Conservation (phyloP, 2,888 invertebrate genomes). For the Aromia moschata region DNA sequence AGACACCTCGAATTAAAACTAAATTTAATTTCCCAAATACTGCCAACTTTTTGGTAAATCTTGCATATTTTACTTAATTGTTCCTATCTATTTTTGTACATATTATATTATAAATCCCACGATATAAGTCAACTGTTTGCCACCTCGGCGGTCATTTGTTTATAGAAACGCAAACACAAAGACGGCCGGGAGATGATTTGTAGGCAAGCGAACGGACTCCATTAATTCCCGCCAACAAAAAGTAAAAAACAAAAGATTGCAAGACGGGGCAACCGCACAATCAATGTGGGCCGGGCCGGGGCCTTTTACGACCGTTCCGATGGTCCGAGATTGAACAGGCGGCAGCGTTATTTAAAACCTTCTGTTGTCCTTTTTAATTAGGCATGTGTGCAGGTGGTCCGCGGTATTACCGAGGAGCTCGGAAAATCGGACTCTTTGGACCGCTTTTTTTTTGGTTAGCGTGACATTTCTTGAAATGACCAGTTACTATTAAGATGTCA, state of each 20-base stretch:
- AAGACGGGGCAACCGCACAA: neutral
- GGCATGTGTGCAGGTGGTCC: slow-evolving; percentile 22
- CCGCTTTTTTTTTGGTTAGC: too few relatives aligned
- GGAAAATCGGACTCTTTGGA: neutral
- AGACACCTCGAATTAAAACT: too few relatives aligned
- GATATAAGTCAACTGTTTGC: too few relatives aligned
- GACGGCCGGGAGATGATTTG: neutral
- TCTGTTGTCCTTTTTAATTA: slow-evolving; percentile 38
- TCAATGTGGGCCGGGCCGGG: slow-evolving; percentile 2
- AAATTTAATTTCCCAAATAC: too few relatives aligned
- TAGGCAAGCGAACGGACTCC: neutral
- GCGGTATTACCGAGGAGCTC: neutral
- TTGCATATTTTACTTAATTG: too few relatives aligned
- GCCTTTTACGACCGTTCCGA: slow-evolving; percentile 32
- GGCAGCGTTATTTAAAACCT: slow-evolving; percentile 38
- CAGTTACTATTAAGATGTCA: too few relatives aligned
- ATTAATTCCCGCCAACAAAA: slow-evolving; percentile 1
- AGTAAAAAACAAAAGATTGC: neutral
- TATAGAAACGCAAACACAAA: neutral
- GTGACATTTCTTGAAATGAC: too few relatives aligned
- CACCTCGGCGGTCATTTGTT: neutral
- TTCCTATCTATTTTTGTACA: too few relatives aligned
- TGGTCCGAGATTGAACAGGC: slow-evolving; percentile 38
- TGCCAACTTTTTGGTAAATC: too few relatives aligned
- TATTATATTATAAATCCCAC: too few relatives aligned